Percentiles rank a stretch among this genome's conserved stretches.
Conservation (phyloP, 2,888 invertebrate genomes). For the Caenorhabditis sulstoni region DNA sequence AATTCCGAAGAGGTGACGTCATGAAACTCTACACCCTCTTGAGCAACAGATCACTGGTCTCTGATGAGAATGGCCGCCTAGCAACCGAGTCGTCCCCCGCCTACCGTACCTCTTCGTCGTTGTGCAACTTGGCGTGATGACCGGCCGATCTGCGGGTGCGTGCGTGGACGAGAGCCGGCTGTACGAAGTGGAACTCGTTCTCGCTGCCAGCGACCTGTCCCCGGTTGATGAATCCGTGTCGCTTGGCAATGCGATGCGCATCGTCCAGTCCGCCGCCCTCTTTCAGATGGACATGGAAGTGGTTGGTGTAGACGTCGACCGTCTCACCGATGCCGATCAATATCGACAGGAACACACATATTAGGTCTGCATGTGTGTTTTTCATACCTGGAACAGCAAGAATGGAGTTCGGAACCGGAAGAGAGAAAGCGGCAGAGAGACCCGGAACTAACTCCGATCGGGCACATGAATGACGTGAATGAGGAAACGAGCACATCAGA, state of each 20-base stretch:
- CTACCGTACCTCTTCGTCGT: constrained; percentile 89
- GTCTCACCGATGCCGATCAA: constrained; percentile 53
- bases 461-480: constrained; percentile 4
- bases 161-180: constrained; percentile 91
- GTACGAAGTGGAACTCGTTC: constrained; percentile 94
- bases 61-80: neutral
- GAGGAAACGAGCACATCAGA: constrained; percentile 17
- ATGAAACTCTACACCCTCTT: neutral
- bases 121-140: constrained; percentile 90
- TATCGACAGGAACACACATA: constrained; percentile 57
- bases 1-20: constrained; percentile 22
- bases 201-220: constrained; percentile 93
- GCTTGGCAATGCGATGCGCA: constrained; percentile 89
- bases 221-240: constrained; percentile 94
- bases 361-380: constrained; percentile 63
- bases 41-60: neutral
- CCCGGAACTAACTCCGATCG: constrained; percentile 33
- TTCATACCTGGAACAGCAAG: constrained; percentile 49
- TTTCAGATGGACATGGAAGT: constrained; percentile 89
- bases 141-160: constrained; percentile 91
- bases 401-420: neutral
- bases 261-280: constrained; percentile 82
- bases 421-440: neutral
- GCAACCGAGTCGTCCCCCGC: neutral
- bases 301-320: constrained; percentile 91